Percentiles rank a stretch among this genome's conserved stretches.
These are phyloP conservation scores for Tipula confusa DNA, from an alignment of 2,888 invertebrate genomes.

Conservation along the genomic window DNA sequence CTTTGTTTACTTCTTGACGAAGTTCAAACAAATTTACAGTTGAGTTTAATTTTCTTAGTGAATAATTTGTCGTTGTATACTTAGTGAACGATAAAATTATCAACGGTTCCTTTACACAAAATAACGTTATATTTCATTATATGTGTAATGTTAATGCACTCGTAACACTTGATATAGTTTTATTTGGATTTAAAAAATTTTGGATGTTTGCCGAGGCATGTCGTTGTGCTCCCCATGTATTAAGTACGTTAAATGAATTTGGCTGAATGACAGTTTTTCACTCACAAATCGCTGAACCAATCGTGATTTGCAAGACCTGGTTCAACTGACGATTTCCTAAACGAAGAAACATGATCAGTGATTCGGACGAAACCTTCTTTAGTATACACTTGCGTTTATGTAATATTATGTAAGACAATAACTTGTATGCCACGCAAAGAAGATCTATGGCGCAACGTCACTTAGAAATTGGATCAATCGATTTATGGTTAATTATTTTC, in stretches of 20 bases:
- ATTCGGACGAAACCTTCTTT: no score
- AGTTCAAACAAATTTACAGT: neutral
- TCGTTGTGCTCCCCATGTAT: neutral
- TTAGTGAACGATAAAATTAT: neutral
- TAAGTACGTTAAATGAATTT: neutral
- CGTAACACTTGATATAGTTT: neutral
- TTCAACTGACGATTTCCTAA: neutral
- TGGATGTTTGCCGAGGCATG: neutral
- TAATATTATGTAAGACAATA: no score
- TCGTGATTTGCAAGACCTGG: no score
- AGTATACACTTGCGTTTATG: no score
- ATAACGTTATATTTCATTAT: neutral
- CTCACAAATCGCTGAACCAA: no score
- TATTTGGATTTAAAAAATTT: neutral
- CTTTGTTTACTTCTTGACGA: neutral
- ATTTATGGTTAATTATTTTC: no score
- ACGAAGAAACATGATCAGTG: no score
- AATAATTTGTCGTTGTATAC: neutral
- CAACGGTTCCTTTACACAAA: conserved; percentile 1
- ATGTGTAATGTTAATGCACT: neutral
- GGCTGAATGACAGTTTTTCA: no score
- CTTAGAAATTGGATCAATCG: no score
- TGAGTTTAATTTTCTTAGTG: neutral
- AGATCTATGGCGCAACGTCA: no score
- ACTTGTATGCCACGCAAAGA: no score